Conservation (phyloP, 2,888 invertebrate genomes). For the Drosophila falleni region DNA sequence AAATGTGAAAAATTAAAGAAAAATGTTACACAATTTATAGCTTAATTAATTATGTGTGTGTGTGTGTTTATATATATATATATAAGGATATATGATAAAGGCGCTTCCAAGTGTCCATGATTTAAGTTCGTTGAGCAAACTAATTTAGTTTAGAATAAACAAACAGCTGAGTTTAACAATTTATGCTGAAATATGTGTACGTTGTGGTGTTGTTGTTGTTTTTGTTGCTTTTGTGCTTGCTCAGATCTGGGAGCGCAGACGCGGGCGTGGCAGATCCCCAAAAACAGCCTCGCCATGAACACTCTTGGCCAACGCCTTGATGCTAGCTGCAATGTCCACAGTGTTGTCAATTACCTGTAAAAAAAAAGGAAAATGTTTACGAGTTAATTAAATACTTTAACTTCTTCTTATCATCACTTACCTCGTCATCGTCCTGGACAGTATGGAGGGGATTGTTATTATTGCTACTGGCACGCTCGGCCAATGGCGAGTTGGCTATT, state of each 20-base stretch:
- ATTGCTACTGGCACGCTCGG: slow-evolving; percentile 62
- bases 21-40: slow-evolving; percentile 47
- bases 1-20: slow-evolving; percentile 40
- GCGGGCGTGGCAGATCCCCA: slow-evolving; percentile 94
- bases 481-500: slow-evolving; percentile 87
- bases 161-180: slow-evolving; percentile 53
- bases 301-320: slow-evolving; percentile 95
- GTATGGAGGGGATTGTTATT: slow-evolving; percentile 49
- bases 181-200: slow-evolving; percentile 60
- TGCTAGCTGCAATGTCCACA: slow-evolving; percentile 95
- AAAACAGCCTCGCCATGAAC: slow-evolving; percentile 95
- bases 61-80: slow-evolving; percentile 11
- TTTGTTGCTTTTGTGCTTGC: slow-evolving; percentile 1
- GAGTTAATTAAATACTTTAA: neutral
- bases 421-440: slow-evolving; percentile 73
- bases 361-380: neutral
- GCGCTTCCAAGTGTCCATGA: slow-evolving; percentile 43
- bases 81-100: slow-evolving; percentile 41
- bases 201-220: slow-evolving; percentile 46
- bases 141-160: slow-evolving; percentile 73
- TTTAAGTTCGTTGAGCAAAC: slow-evolving; percentile 71
- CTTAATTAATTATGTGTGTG: slow-evolving; percentile 33
- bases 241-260: slow-evolving; percentile 94
- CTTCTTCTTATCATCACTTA: slow-evolving; percentile 46
- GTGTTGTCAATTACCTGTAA: slow-evolving; percentile 87